Evolutionary conservation across 2,888 invertebrate species (phyloP), one percentile per base, ranked within the genome.

Genomic region (Sphinx pinastri): DNA sequence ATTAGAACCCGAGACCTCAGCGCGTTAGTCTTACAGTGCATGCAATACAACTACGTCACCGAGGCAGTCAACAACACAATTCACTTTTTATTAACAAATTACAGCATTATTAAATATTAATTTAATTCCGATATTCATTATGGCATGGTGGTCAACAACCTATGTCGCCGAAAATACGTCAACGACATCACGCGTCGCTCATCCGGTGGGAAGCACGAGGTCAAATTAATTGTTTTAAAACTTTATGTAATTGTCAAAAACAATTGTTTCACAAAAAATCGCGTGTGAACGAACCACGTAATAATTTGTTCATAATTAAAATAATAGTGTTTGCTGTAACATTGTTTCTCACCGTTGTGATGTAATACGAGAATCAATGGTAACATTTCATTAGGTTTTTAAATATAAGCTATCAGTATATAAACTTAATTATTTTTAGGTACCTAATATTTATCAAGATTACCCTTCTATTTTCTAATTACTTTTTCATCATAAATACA

Each of bases 271-370:
- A 68, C 81, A 85, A 77, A 75, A n/a, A 74, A 63, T 78, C 81
- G 80, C 86, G 87, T 92, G 93, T 87, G 91, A 93, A 92, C 86
- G 86, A 86, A 88, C 88, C 84, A 79, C 78, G 76, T 81, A 81
- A 79, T 73, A 76, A 79, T 77, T 78, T 76, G 74, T 72, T 75
- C 79, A 77, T 77, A 74, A 75, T 78, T 77, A 80, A 73, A 79
- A 78, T 79, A 79, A 77, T 78, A 74, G 70, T 67, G 25, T 76
- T 76, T 75, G 79, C 71, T 72, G 76, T 76, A 76, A 49, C 60
- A 16, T 47, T 49, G 47, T 19, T 49, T 63, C 63, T 63, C 47
- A 47, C 19, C 49, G 19, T 13, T 63, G 16, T 47, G 19, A 63
- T 7, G 19, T 63, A 19, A 45, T 45, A 63, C 13, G 47, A 47